Evolutionary conservation across 2,888 invertebrate species (phyloP).

Genomic region (Gastrophysa polygoni): DNA sequence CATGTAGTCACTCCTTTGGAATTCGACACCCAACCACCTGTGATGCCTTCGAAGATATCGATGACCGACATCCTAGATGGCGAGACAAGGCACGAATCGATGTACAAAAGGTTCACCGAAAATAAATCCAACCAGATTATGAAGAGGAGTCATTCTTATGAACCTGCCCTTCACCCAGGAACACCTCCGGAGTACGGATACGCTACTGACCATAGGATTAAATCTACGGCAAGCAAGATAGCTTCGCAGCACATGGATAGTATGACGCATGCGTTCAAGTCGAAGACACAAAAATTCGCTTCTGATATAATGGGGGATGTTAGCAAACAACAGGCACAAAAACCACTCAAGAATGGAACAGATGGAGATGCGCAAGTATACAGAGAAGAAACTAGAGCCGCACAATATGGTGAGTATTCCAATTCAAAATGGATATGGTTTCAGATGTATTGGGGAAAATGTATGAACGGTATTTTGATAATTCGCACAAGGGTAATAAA

Average conservation of each 20-base stretch:
- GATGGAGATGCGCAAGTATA: conserved; percentile 70
- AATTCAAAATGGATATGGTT: background rate
- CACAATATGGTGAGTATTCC: conserved; percentile 71
- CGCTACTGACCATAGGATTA: conserved; percentile 56
- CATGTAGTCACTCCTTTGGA: conserved; percentile 67
- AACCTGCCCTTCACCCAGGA: conserved; percentile 60
- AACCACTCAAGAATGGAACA: conserved; percentile 59
- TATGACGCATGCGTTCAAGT: conserved; percentile 71
- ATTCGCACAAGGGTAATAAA: background rate
- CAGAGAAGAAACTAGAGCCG: conserved; percentile 71
- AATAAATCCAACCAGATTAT: conserved; percentile 46
- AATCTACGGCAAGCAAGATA: conserved; percentile 59
- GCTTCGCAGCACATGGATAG: conserved; percentile 69
- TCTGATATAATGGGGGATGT: conserved; percentile 69
- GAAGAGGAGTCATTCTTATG: conserved; percentile 46
- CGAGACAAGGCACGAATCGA: conserved; percentile 37
- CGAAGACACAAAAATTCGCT: conserved; percentile 71
- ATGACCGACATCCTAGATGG: conserved; percentile 40
- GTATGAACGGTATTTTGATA: background rate
- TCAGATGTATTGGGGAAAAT: background rate
- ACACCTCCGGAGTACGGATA: conserved; percentile 67
- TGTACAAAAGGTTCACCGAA: conserved; percentile 47
- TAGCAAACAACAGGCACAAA: conserved; percentile 51
- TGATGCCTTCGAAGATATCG: conserved; percentile 52
- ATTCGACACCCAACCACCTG: conserved; percentile 63